Base-by-base conservation (phyloP, 1,140 invertebrate species). In the Cydia strobilella region DNA sequence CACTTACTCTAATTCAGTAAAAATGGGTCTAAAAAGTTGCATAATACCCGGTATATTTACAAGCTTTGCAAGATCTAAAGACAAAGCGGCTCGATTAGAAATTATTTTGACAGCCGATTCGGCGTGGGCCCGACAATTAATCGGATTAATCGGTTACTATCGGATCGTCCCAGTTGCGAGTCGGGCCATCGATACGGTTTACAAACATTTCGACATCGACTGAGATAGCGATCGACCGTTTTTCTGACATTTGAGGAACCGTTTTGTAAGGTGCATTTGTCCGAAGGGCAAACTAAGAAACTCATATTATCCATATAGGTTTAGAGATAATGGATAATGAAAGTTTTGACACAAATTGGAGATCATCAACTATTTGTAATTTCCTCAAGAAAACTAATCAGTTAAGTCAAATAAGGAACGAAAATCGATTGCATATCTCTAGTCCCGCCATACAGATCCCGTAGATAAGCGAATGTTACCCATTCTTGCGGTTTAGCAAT, bases 401-500 rank as follows among this genome's bases (percentile, higher is more conserved):
- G 54, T 23, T 59, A 59, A 59, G 54, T 23, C 54, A 59, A 59
- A 59, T 59, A 59, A 59, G 54, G 54, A 59, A 59, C 54, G 54
- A 59, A 59, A 23, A 59, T 59, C 54, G 54, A 59, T 59, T 59
- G 54, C 54, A 59, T 59, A 12, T 9, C 54, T 59, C 54, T 59
- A 59, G 20, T 59, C 51, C 51, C 54, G 54, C 54, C 54, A 18
- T 54, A 54, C 51, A 23, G 54, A 59, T 59, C 54, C 20, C 7
- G 6, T 20, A 23, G 54, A 59, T 59, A 59, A 59, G 54, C 54
- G 54, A 59, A 59, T 59, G 54, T 59, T 59, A 59, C 54, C 54
- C 54, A 59, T 59, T 59, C 54, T 59, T 59, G 54, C 54, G 54
- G 54, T 59, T 59, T 59, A 59, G 54, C 54, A 59, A 59, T 59